Evolutionary conservation across 1,140 invertebrate genomes (phyloP).

Genomic region (Zaprionus taronus): DNA sequence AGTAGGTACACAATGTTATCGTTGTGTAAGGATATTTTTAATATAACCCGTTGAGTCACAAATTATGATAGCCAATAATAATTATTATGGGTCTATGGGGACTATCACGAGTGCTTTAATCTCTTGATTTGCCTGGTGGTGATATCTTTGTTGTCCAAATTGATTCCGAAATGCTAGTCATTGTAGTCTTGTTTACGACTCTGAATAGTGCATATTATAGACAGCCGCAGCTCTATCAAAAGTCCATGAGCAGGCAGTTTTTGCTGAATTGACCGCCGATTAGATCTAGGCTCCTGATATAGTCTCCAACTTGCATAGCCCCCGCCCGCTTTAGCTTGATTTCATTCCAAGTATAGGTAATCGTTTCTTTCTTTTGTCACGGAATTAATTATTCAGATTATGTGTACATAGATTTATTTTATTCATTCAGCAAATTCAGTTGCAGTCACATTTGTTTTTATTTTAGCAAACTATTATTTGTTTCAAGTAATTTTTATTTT

Average conservation of each 20-base stretch:
- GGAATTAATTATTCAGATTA: background rate
- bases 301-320: slow-evolving; percentile 9
- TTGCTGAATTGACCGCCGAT: slow-evolving; percentile 12
- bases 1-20: background rate
- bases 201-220: slow-evolving; percentile 33
- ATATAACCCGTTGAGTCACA: background rate
- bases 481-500: background rate
- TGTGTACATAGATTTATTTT: background rate
- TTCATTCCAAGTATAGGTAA: background rate
- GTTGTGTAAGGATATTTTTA: slow-evolving; percentile 4
- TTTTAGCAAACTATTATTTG: background rate
- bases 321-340: background rate
- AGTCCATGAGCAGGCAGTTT: slow-evolving; percentile 34
- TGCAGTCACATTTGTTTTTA: background rate
- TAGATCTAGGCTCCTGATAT: slow-evolving; percentile 52
- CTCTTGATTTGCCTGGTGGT: slow-evolving; percentile 4
- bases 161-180: slow-evolving; percentile 56
- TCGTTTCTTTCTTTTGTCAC: background rate
- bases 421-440: slow-evolving; percentile 13
- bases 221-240: slow-evolving; percentile 24
- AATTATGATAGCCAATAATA: slow-evolving; percentile 6
- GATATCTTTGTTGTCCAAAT: slow-evolving; percentile 33
- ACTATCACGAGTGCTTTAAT: slow-evolving; percentile 17
- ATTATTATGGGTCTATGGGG: background rate
- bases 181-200: slow-evolving; percentile 40